Conservation (phyloP, 2,113 vertebrate genomes). For the Taurulus bubalis region DNA sequence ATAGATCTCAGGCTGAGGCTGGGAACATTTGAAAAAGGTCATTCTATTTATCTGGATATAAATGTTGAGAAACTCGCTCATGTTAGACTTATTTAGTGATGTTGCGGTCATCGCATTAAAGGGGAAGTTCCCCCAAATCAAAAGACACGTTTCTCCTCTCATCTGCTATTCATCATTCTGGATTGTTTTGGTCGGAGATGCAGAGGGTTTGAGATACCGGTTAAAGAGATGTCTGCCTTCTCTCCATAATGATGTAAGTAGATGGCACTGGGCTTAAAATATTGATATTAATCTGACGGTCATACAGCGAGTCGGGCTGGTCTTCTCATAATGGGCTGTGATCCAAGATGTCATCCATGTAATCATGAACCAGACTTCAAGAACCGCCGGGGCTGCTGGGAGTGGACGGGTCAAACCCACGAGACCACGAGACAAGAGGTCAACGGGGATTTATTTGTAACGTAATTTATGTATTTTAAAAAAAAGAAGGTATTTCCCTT, state of each 20-base stretch:
- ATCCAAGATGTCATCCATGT: too few species aligned
- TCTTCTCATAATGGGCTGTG: neutral
- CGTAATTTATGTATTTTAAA: too few species aligned
- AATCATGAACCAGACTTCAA: too few species aligned
- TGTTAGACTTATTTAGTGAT: neutral
- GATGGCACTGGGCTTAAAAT: neutral
- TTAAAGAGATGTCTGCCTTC: neutral
- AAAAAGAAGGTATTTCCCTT: too few species aligned
- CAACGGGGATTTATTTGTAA: too few species aligned
- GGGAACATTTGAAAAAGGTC: conserved; percentile 45
- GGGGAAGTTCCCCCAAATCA: neutral
- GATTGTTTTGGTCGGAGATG: neutral
- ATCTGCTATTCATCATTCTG: neutral
- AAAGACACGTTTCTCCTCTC: neutral
- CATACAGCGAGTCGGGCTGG: neutral
- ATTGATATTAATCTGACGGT: neutral
- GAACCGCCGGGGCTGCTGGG: too few species aligned
- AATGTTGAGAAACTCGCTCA: conserved; percentile 12
- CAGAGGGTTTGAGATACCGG: neutral
- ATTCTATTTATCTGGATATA: conserved; percentile 42
- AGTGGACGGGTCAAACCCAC: too few species aligned
- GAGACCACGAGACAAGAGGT: too few species aligned
- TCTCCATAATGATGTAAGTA: neutral
- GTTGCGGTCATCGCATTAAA: neutral
- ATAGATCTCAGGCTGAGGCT: conserved; percentile 21